Percentiles rank a stretch among this genome's conserved stretches.
phyloP scores from a whole-genome alignment of 2,888 invertebrate species.

The Coleophora flavipennella region DNA sequence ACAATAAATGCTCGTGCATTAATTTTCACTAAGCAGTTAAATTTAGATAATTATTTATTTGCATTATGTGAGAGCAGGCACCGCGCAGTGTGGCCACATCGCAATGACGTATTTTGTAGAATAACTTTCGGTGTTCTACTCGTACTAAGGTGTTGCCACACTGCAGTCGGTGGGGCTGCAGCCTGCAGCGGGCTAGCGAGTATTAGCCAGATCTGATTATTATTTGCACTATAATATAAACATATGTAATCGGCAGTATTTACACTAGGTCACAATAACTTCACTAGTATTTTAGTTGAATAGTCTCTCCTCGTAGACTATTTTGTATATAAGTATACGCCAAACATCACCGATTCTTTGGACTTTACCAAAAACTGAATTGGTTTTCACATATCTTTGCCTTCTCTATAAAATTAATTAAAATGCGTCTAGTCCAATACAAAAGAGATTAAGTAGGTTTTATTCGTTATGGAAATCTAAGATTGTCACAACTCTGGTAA shows the following conservation, averaged over 20 bases:
- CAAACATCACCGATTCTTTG: constrained; percentile 33
- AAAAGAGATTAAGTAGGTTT: constrained; percentile 66
- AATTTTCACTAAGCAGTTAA: constrained; percentile 56
- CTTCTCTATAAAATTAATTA: constrained; percentile 58
- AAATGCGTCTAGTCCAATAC: constrained; percentile 70
- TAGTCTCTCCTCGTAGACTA: constrained; percentile 39
- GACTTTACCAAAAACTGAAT: constrained; percentile 44
- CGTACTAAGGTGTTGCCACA: constrained; percentile 41
- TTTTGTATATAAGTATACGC: constrained; percentile 52
- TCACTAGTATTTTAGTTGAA: constrained; percentile 62
- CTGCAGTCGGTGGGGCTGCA: constrained; percentile 25
- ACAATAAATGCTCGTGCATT: constrained; percentile 62
- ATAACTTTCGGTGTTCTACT: constrained; percentile 43
- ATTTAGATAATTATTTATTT: constrained; percentile 64
- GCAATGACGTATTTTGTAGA: constrained; percentile 45
- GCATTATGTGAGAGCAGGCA: constrained; percentile 29
- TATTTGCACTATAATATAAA: constrained; percentile 31
- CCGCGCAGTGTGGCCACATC: constrained; percentile 38
- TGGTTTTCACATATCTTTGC: constrained; percentile 67
- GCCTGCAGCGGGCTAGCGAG: constrained; percentile 33
- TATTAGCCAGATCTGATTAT: constrained; percentile 55
- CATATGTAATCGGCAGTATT: constrained; percentile 52
- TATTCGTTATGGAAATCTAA: constrained; percentile 34
- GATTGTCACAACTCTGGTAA: constrained; percentile 39
- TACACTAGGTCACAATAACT: constrained; percentile 53